Percentiles rank a stretch among this genome's conserved stretches.
Conservation (phyloP, 2,113 vertebrate species). For the Epinephelus cyanopodus region DNA sequence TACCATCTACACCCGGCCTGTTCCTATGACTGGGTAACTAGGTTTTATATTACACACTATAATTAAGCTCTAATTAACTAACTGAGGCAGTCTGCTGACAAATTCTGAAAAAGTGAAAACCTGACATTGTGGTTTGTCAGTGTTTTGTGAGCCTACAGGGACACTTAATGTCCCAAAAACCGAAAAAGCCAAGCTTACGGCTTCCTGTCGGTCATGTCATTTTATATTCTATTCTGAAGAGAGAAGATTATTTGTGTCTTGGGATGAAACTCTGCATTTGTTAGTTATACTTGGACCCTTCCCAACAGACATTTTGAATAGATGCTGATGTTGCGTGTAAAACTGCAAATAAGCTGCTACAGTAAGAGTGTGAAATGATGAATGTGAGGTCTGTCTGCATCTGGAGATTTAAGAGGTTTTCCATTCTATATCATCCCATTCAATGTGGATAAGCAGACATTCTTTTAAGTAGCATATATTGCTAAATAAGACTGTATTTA, state of each 20-base stretch:
- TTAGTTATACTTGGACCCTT: neutral
- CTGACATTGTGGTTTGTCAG: neutral
- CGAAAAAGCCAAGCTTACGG: neutral
- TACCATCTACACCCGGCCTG: constrained; percentile 31
- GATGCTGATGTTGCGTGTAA: neutral
- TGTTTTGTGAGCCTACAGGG: neutral
- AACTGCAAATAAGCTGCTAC: constrained; percentile 1
- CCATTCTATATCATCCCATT: neutral
- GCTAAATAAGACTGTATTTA: neutral
- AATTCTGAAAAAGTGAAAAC: neutral
- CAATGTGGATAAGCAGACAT: neutral
- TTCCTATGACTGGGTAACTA: constrained; percentile 23
- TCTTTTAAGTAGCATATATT: neutral
- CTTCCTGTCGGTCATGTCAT: neutral
- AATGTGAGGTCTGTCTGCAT: neutral
- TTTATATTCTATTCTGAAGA: neutral
- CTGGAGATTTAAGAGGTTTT: neutral
- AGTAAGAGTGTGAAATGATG: neutral
- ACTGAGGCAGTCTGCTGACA: neutral
- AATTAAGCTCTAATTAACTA: constrained; percentile 7
- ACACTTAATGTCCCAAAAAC: neutral
- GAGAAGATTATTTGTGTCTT: neutral
- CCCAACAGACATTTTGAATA: neutral
- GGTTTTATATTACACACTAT: neutral
- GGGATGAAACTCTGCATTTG: neutral